phyloP scores from a whole-genome alignment of 2,113 vertebrate genomes.

The Dolichotis patagonum region DNA sequence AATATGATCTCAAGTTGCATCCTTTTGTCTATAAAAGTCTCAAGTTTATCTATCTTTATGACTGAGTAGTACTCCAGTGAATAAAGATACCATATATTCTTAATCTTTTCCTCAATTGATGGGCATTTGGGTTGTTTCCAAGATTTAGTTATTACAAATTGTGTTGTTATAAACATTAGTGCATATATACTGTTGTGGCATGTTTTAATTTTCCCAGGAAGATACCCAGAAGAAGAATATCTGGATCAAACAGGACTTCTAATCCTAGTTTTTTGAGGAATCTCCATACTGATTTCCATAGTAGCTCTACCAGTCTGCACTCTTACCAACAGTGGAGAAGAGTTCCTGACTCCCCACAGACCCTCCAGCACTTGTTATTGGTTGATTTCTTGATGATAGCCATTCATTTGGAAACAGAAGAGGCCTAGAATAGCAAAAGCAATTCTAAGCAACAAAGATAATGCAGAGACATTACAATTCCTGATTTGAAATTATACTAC shows the following conservation, averaged over 20 bases:
- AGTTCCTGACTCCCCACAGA: background rate
- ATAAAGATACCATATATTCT: background rate
- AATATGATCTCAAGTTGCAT: background rate
- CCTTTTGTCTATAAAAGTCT: background rate
- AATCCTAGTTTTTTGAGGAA: background rate
- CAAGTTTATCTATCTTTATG: background rate
- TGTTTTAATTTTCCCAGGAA: background rate
- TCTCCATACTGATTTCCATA: background rate
- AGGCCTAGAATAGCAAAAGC: background rate
- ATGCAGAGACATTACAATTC: background rate
- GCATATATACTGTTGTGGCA: background rate
- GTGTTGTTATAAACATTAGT: background rate
- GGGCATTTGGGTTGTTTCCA: no score
- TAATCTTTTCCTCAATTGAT: no score
- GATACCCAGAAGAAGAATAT: background rate
- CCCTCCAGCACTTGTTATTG: background rate
- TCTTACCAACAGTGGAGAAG: background rate
- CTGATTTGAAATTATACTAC: background rate
- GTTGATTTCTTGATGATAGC: background rate
- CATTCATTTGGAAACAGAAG: background rate
- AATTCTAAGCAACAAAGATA: background rate
- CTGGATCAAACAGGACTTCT: background rate
- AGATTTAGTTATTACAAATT: no score
- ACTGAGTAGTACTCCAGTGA: background rate
- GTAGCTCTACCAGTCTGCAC: background rate